phyloP scores from a whole-genome alignment of 2,888 invertebrate species.

The Machimus rusticus region DNA sequence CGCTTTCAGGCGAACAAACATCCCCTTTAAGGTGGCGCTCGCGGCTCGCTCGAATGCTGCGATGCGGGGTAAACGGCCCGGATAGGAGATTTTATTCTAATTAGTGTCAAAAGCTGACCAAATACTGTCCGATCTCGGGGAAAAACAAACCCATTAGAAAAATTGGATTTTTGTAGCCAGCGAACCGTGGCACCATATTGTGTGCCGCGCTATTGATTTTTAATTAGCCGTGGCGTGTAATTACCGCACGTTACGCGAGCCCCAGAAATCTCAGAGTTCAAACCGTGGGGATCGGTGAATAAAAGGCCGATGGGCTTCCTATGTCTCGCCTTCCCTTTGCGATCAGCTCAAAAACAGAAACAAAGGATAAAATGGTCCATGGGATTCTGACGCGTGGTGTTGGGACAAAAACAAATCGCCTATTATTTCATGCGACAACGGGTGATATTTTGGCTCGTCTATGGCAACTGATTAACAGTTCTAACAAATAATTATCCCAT shows the following conservation, averaged over 20 bases:
- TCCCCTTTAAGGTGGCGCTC: not conserved
- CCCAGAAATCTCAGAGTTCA: conserved; percentile 24
- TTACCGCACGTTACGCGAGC: conserved; percentile 38
- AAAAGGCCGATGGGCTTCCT: not conserved
- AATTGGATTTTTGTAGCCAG: conserved; percentile 15
- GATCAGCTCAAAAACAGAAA: not conserved
- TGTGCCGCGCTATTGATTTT: conserved; percentile 42
- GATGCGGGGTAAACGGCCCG: not conserved
- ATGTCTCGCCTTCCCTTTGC: not conserved
- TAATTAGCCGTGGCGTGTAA: conserved; percentile 46
- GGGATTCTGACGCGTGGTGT: not conserved
- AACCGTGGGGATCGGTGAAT: not conserved
- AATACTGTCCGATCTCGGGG: not conserved
- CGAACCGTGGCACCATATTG: conserved; percentile 9
- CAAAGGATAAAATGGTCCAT: not conserved
- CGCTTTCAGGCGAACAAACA: not conserved
- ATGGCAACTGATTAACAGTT: not conserved
- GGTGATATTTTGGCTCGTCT: not conserved
- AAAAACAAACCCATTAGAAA: conserved; percentile 9
- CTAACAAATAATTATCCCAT: not conserved
- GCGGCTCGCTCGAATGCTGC: not conserved
- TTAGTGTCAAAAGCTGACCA: conserved; percentile 3
- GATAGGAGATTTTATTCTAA: conserved; percentile 9
- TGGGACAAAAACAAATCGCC: not conserved
- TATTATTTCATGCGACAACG: not conserved